phyloP scores from a whole-genome alignment of 2,888 invertebrate genomes.

The Netelia virgata region DNA sequence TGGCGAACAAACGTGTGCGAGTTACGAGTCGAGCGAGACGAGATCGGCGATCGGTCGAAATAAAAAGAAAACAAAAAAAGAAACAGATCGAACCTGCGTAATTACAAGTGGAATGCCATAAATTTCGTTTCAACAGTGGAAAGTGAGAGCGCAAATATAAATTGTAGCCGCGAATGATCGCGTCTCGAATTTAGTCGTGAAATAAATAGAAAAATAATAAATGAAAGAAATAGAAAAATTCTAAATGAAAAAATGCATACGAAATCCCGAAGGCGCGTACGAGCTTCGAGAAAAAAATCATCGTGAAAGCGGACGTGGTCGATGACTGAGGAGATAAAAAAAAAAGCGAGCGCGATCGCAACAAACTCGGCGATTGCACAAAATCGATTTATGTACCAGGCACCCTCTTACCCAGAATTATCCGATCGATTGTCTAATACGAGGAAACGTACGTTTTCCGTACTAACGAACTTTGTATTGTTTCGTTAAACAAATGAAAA shows the following conservation, averaged over 20 bases:
- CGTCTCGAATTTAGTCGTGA: too few relatives aligned
- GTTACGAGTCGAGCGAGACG: background rate
- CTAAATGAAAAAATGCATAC: background rate
- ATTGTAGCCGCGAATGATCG: too few relatives aligned
- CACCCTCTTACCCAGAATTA: constrained; percentile 37
- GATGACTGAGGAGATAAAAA: constrained; percentile 12
- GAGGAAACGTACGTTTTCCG: constrained; percentile 27
- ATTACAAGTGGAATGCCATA: background rate
- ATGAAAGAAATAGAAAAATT: background rate
- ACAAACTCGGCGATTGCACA: constrained; percentile 15
- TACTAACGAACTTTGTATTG: background rate
- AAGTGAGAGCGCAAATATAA: too few relatives aligned
- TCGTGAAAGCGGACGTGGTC: constrained; percentile 47
- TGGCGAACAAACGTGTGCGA: too few relatives aligned
- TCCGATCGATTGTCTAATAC: constrained; percentile 46
- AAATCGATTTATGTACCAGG: background rate
- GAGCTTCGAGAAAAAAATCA: constrained; percentile 49
- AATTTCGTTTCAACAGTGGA: background rate
- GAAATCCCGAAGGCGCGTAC: background rate
- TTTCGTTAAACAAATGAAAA: constrained; percentile 8
- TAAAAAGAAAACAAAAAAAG: too few relatives aligned
- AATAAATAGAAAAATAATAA: background rate
- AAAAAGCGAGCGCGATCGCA: constrained; percentile 6
- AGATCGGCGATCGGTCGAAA: background rate
- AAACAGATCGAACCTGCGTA: background rate